A percentile compares a stretch with the other conserved stretches of the same genome.
phyloP scores from a whole-genome alignment of 2,797 vertebrate species.

The Sciurus vulgaris region DNA sequence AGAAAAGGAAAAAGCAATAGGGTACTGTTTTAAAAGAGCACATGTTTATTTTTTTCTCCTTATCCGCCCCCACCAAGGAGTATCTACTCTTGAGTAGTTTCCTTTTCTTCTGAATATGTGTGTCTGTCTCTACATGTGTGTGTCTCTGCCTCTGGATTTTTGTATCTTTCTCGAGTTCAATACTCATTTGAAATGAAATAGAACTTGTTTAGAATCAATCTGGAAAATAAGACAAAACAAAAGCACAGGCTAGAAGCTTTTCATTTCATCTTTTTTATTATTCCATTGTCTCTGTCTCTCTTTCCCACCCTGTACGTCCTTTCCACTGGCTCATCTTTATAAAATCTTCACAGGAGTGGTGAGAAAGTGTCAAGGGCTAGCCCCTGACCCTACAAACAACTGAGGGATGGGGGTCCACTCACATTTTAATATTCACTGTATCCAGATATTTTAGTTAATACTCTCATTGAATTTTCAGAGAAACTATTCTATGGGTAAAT shows the following conservation, averaged over 20 bases:
- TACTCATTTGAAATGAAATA: background rate
- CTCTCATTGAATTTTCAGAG: background rate
- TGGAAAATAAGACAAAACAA: too few species aligned
- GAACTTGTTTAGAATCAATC: background rate
- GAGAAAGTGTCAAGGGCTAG: background rate
- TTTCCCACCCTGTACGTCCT: background rate
- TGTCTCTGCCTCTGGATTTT: background rate
- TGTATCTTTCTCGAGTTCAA: background rate
- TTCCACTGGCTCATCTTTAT: background rate
- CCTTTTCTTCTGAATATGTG: background rate
- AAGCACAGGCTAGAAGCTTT: background rate
- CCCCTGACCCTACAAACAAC: background rate
- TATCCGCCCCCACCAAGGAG: background rate
- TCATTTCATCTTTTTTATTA: background rate
- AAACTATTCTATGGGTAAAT: background rate
- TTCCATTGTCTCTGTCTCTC: too few species aligned
- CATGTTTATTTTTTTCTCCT: background rate
- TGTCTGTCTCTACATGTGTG: background rate
- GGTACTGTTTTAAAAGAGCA: background rate
- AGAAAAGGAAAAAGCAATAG: background rate
- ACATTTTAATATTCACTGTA: background rate
- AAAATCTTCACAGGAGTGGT: background rate
- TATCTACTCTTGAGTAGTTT: background rate
- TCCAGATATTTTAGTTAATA: background rate
- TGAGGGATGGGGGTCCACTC: fast-evolving